Evolutionary conservation across 1,140 invertebrate genomes (phyloP).

Genomic region (Lepidostoma basale): DNA sequence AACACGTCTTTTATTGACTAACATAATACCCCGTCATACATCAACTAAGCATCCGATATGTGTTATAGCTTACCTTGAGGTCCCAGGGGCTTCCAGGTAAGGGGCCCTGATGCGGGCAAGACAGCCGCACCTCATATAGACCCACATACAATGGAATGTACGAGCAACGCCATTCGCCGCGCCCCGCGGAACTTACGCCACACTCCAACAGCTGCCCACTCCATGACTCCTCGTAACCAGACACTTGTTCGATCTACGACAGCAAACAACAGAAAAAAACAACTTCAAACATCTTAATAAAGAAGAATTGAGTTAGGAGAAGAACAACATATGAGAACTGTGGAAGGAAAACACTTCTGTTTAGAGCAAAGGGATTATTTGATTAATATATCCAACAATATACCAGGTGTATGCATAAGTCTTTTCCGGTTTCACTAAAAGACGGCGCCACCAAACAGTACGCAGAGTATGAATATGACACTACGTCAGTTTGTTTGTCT

Average conservation of each 20-base stretch:
- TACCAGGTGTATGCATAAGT: no score
- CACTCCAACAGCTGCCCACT: constrained; percentile 54
- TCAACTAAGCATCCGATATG: no score
- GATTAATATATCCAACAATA: no score
- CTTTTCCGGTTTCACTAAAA: no score
- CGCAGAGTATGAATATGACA: no score
- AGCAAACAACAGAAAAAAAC: background rate
- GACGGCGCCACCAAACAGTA: no score
- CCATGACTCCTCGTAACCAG: constrained; percentile 51
- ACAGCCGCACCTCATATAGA: constrained; percentile 64
- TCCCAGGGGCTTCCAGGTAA: constrained; percentile 66
- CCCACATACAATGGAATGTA: constrained; percentile 65
- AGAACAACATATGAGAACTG: no score
- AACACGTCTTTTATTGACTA: no score
- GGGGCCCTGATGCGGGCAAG: constrained; percentile 60
- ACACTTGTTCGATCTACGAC: constrained; percentile 56
- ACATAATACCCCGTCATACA: no score
- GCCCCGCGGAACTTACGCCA: constrained; percentile 50
- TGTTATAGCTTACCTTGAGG: constrained; percentile 51
- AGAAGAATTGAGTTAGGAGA: background rate
- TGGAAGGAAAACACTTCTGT: no score
- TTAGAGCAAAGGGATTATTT: no score
- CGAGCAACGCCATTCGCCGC: constrained; percentile 63
- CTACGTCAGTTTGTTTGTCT: no score
- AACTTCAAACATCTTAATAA: background rate